Evolutionary conservation across 1,140 invertebrate genomes (phyloP).

Genomic region (Brachionus rubens): DNA sequence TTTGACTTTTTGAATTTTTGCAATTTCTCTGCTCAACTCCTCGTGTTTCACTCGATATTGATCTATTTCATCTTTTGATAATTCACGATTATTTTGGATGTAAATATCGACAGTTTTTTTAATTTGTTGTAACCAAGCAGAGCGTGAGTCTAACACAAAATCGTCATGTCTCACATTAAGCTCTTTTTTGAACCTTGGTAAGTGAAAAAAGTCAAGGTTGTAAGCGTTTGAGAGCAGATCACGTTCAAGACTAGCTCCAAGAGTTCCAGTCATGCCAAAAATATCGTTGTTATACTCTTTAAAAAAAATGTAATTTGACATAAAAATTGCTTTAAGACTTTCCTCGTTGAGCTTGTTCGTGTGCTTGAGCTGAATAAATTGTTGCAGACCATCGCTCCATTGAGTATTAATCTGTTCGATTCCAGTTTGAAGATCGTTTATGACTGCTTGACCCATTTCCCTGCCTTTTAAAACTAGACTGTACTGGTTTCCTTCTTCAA

Average conservation of each 20-base stretch:
- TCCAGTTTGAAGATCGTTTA: not conserved
- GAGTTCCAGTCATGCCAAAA: constrained; percentile 5
- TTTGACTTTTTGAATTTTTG: too few species aligned
- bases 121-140: not conserved
- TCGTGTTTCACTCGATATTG: not conserved
- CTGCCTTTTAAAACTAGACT: not conserved
- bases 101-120: not conserved
- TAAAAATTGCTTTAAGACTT: constrained; percentile 3
- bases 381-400: constrained; percentile 42
- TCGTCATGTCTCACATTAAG: not conserved
- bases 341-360: not conserved
- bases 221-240: not conserved
- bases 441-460: not conserved
- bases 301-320: constrained; percentile 35
- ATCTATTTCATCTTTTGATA: not conserved
- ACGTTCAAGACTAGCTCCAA: not conserved
- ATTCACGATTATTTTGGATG: too few species aligned
- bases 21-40: not conserved
- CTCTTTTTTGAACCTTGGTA: constrained; percentile 27
- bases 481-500: not conserved
- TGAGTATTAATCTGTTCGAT: constrained; percentile 10
- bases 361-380: constrained; percentile 43
- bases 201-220: not conserved
- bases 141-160: not conserved
- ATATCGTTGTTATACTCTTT: not conserved